Percentiles rank a stretch among this genome's conserved stretches.
Evolutionary conservation across 2,797 vertebrate genomes (phyloP).

Genomic region (Sorex maritimensis): DNA sequence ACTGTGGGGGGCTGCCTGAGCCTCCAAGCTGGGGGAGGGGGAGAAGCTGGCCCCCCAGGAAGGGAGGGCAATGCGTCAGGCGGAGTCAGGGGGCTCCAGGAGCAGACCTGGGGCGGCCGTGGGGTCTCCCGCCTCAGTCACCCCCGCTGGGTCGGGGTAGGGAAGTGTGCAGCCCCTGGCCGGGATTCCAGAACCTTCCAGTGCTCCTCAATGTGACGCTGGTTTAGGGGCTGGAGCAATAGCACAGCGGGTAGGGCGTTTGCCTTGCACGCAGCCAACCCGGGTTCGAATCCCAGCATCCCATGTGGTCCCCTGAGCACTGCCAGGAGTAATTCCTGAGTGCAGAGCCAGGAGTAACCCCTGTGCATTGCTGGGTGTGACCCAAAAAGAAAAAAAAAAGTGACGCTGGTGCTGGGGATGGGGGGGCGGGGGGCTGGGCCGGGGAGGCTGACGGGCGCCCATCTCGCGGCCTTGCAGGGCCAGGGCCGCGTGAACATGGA

Average conservation of each 20-base stretch:
- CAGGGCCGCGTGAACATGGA: slow-evolving; percentile 75
- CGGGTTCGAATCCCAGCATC: too few species aligned
- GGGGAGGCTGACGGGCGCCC: background rate
- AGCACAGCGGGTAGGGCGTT: too few species aligned
- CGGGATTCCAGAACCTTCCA: slow-evolving; percentile 22
- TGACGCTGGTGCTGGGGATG: background rate
- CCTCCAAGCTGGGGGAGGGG: background rate
- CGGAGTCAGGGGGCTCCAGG: background rate
- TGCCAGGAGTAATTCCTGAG: too few species aligned
- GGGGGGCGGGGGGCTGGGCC: too few species aligned
- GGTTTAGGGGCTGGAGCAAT: background rate
- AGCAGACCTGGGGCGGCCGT: background rate
- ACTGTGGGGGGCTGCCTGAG: background rate
- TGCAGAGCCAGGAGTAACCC: too few species aligned
- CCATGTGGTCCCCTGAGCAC: too few species aligned
- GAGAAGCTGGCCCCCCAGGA: background rate
- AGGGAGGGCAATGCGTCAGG: too few species aligned
- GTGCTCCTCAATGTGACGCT: background rate
- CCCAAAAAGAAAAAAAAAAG: too few species aligned
- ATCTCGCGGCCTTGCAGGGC: slow-evolving; percentile 28
- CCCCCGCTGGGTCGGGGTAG: fast-evolving
- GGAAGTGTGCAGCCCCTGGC: background rate
- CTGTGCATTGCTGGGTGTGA: too few species aligned
- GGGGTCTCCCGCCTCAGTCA: background rate
- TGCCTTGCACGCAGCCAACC: too few species aligned